Conservation (phyloP, 37 sponge, comb jelly and placozoan genomes). For the Theonella swinhoei region DNA sequence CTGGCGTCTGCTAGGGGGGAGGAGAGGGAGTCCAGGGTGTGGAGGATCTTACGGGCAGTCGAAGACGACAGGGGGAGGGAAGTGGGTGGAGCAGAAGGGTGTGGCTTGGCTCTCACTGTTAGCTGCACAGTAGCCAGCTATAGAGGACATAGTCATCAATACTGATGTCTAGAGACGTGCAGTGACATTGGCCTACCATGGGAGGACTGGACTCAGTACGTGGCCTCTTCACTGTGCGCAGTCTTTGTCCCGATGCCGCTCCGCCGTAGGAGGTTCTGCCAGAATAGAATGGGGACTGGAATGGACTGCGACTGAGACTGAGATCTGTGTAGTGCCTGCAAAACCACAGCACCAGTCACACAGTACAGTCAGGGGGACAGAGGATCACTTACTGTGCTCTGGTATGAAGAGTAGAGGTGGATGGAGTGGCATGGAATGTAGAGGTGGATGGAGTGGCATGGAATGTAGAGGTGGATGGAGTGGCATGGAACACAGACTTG, state of each 20-base stretch:
- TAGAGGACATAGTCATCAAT: background rate
- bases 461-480: background rate
- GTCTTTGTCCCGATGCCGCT: constrained; percentile 28
- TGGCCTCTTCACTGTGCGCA: constrained; percentile 33
- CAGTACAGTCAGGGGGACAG: too few relatives aligned
- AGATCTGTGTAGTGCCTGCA: background rate
- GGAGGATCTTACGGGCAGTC: constrained; percentile 58
- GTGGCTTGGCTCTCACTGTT: constrained; percentile 1
- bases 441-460: too few relatives aligned
- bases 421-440: too few relatives aligned
- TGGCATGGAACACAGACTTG: constrained; percentile 2
- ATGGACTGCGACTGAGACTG: constrained; percentile 63
- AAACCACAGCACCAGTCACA: background rate
- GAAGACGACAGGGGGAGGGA: too few relatives aligned
- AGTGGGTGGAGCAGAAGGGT: background rate
- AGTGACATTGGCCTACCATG: constrained; percentile 1
- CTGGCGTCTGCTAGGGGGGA: constrained; percentile 66
- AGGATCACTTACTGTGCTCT: too few relatives aligned
- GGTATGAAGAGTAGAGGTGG: too few relatives aligned
- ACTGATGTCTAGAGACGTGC: background rate
- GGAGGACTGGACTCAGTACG: constrained; percentile 40
- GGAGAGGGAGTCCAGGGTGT: constrained; percentile 47
- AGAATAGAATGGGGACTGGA: constrained; percentile 79
- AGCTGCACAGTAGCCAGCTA: background rate
- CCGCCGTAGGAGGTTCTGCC: constrained; percentile 73